phyloP scores from a whole-genome alignment of 92 coral and sea anemone genomes.

The Isaurus tuberculatus region DNA sequence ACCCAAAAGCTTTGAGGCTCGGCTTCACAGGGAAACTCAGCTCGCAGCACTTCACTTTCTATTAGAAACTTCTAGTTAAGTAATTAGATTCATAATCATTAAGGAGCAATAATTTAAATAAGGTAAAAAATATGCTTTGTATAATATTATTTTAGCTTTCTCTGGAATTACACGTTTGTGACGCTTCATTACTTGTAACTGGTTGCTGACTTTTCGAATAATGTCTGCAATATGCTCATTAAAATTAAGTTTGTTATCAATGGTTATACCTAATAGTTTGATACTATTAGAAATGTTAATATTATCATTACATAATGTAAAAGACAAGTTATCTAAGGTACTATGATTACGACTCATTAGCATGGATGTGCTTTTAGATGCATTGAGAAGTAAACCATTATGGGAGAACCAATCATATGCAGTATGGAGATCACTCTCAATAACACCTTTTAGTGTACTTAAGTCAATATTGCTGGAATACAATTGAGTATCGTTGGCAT shows the following conservation, averaged over 20 bases:
- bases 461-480: constrained; percentile 19
- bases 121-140: too few species aligned
- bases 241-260: background rate
- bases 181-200: too few species aligned
- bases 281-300: background rate
- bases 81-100: too few species aligned
- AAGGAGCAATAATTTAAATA: too few species aligned
- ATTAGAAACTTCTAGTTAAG: too few species aligned
- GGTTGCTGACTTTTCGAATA: too few species aligned
- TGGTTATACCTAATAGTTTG: background rate
- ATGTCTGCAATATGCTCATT: background rate
- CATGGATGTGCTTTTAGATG: background rate
- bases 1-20: too few species aligned
- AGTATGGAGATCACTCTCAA: constrained; percentile 1
- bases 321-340: background rate
- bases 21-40: too few species aligned
- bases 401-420: background rate
- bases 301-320: background rate
- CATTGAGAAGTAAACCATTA: background rate
- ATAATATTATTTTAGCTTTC: too few species aligned
- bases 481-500: constrained; percentile 47
- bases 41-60: too few species aligned
- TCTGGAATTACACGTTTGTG: too few species aligned
- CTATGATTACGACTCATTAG: background rate
- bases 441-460: background rate